Base-by-base conservation (phyloP, 1,140 invertebrate species). In the Cydia splendana region DNA sequence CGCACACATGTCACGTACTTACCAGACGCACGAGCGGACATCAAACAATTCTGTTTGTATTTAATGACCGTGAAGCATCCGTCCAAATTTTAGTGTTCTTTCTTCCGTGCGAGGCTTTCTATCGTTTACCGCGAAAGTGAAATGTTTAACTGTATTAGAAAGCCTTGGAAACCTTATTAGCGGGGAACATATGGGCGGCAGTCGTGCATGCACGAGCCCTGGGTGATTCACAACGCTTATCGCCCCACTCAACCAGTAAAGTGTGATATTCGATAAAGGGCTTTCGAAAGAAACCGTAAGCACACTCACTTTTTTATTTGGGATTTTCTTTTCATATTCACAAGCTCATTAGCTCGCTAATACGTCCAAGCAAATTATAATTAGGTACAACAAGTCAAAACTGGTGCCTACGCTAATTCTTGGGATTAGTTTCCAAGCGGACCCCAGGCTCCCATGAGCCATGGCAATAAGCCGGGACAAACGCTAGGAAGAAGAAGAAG, bases 41-140 rank as follows among this genome's bases (percentile, higher is more conserved):
- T 71, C 67, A 71, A 71, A 71, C 67, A 71, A 71, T 71, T 71
- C 30, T 42, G 67, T 71, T 42, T 71, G 67, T 71, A 42, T 71
- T 71, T 71, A 71, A 71, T 71, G 67, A 71, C 67, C 67, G 67
- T 71, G 18, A 38, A 71, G 67, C 67, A 71, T 71, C 67, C 34
- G 67, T 38, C 15, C 15, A 71, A 71, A 71, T 38, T 71, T 71
- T 71, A 38, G 34, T 71, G 67, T 71, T 71, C 34, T 71, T 28
- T 69, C 65, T 69, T 69, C 65, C 65, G 65, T 69, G 34, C 38
- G 34, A 42, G 67, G 34, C 67, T 71, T 71, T 71, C 67, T 71
- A 45, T 42, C 28, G 34, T 71, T 71, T 71, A 71, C 67, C 67
- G 67, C 67, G 67, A 71, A 71, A 71, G 67, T 71, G 67, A 71